Evolutionary conservation across 2,113 vertebrate species (phyloP), one percentile per base, ranked within the genome.

Genomic region (Coturnix japonica): DNA sequence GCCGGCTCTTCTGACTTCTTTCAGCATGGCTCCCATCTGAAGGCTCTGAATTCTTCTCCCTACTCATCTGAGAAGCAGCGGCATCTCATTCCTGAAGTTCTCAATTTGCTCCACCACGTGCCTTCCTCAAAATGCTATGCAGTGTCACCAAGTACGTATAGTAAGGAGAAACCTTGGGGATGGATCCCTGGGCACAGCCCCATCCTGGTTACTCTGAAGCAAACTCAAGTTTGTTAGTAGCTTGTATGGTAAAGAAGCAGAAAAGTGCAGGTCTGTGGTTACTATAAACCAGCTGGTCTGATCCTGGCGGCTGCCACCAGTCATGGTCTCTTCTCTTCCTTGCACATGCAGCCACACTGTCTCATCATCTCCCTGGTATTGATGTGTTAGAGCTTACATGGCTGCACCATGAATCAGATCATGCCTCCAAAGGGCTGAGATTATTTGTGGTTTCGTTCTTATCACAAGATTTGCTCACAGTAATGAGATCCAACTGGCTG

Each of bases 1-100:
- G 69, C 46, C 35, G 41, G 63, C 28, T 94, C 87, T 66, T 78
- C 33, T 70, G 66, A 89, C 70, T 93, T 90, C 63, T 66, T 76
- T 72, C 28, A 31, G 53, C 69, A 14, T 83, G 54, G 33, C 46
- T 95, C 16, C 21, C n/a, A 74, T 78, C 64, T 78, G 83, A 72
- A 93, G 77, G 46, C 61, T 13, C 44, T 69, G 57, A 41, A 44
- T 61, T 79, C 53, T 13, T 7, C n/a, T 53, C 43, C 28, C 35
- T 65, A 31, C 28, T 80, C 46, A 41, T 82, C 41, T 66, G 28
- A 56, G 35, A 49, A 76, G 28, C n/a, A 30, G 16, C 46, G 86
- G 56, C 28, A n/a, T 69, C 49, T 87, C 54, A 6, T 49, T 49
- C 33, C 25, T 23, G 17, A 33, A 91, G 17, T 44, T 17, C 69